Evolutionary conservation across 2,888 invertebrate genomes (phyloP), one percentile per base, ranked within the genome.

Genomic region (Drosophila paranaensis): DNA sequence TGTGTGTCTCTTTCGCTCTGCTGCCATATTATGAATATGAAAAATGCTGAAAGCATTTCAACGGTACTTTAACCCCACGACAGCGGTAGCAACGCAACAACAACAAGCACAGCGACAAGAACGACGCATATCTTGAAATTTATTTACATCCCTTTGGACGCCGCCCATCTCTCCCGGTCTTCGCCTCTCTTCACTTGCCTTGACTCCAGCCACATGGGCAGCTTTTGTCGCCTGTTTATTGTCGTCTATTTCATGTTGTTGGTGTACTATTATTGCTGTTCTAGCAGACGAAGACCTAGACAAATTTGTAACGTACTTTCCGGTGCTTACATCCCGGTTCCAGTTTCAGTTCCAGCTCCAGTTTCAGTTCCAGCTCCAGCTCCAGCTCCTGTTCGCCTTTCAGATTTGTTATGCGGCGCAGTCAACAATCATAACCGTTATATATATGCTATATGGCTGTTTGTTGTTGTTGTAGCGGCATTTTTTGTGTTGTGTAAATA

Each of bases 1-100:
- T 33, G 11, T n/a, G 6, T n/a, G 0, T 48, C 9, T 48, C n/a
- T 48, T 5, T 33, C 11, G 33, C 50, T 33, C 16, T 20, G 50
- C 33, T 50, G 45, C 14, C 14, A 8, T 60, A 67, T 71, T 66
- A 74, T 81, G 81, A 81, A 81, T 77, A 82, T 85, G 79, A 73
- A 63, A 74, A 85, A 86, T 71, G 80, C 71, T 87, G 74, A 84
- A 82, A 84, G 80, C 88, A 82, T 87, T 87, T 87, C 82, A 76
- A 82, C 80, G 84, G 84, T 87, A 61, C 80, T 74, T 87, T 84
- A 84, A 87, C 84, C 87, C 83, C 81, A 58, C 66, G 60, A 65
- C 56, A 57, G 25, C 57, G 37, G 25, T n/a, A 35, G 11, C 54
- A 53, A 33, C 16, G 33, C 33, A 5, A 6, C 71, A 53, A 30